These are phyloP conservation scores for Tonatia bakeri DNA, from an alignment of 2,113 vertebrate genomes.

Conservation along the genomic window DNA sequence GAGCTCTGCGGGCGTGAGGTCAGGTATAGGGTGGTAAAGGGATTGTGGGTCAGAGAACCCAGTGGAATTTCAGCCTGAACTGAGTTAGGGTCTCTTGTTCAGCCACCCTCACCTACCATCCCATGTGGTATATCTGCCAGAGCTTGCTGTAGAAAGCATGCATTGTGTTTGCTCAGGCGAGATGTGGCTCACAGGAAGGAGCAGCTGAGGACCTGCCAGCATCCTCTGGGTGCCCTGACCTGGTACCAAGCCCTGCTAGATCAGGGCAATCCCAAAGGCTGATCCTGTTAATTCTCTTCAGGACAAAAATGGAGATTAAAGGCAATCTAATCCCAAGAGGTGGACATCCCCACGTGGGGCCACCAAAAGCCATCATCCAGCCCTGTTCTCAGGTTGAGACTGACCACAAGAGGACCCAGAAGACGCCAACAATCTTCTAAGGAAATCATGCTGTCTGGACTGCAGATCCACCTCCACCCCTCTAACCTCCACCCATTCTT, in stretches of 20 bases:
- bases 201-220: background rate
- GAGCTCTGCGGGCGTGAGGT: background rate
- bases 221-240: background rate
- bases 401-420: background rate
- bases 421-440: background rate
- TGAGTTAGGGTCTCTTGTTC: background rate
- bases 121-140: background rate
- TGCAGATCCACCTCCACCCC: background rate
- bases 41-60: background rate
- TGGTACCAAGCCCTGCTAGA: slow-evolving; percentile 4
- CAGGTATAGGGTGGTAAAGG: background rate
- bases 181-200: background rate
- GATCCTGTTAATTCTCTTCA: slow-evolving; percentile 58
- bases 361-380: background rate
- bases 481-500: background rate
- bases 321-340: background rate
- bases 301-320: slow-evolving; percentile 52
- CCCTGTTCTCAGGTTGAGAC: background rate
- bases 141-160: background rate
- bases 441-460: background rate
- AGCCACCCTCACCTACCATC: background rate
- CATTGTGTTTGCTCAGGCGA: background rate
- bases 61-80: background rate
- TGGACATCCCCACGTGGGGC: background rate
- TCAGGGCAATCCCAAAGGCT: slow-evolving; percentile 50